These are phyloP conservation scores for Capreolus pygargus DNA, from an alignment of 2,113 vertebrate genomes.

Conservation along the genomic window DNA sequence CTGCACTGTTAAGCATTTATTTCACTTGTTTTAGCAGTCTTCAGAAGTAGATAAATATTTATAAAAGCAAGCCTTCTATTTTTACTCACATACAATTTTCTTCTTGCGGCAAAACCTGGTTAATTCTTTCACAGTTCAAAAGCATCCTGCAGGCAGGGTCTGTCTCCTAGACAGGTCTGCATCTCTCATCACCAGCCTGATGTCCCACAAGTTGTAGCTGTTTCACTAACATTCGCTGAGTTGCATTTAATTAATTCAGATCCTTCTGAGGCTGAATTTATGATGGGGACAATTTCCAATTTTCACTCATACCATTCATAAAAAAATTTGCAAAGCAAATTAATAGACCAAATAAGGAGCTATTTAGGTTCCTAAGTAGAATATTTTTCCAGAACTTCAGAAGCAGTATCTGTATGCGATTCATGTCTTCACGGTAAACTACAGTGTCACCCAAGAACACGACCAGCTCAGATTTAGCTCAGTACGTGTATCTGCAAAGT, in stretches of 20 bases:
- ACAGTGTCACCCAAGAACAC: not conserved
- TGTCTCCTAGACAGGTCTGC: not conserved
- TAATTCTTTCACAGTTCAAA: constrained; percentile 10
- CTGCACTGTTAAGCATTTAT: constrained; percentile 75
- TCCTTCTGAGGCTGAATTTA: constrained; percentile 18
- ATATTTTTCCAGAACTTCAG: constrained; percentile 12
- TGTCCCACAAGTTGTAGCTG: accelerated
- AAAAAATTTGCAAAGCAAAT: constrained; percentile 37
- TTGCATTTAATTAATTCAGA: not conserved
- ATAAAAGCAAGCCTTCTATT: constrained; percentile 70
- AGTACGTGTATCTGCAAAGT: not conserved
- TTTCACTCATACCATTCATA: constrained; percentile 46
- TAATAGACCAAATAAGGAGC: not conserved
- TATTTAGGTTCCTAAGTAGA: not conserved
- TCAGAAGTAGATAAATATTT: constrained; percentile 78
- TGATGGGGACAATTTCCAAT: constrained; percentile 19
- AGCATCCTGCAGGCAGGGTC: constrained; percentile 44
- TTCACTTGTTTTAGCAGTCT: constrained; percentile 77
- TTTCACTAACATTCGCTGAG: not conserved
- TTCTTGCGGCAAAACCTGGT: constrained; percentile 24
- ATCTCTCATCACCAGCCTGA: too few species aligned
- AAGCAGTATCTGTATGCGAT: not conserved
- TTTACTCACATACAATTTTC: constrained; percentile 75
- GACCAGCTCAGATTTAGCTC: not conserved
- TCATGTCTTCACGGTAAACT: not conserved